A percentile compares a stretch with the other conserved stretches of the same genome.
Conservation (phyloP, 2,113 vertebrate species). For the Xiphophorus couchianus region DNA sequence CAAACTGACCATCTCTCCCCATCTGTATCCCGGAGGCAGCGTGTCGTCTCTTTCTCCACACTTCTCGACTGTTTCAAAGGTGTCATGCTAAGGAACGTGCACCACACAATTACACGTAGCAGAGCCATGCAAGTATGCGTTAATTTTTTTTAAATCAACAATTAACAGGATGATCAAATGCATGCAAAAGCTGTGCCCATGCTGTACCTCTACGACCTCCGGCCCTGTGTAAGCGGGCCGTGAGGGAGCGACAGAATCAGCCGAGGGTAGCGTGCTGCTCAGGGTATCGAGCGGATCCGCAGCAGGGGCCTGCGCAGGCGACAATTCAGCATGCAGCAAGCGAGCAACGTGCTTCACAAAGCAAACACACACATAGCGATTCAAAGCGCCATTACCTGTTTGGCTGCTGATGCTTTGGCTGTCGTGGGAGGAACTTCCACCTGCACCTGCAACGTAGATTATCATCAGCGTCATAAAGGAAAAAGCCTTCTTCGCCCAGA, state of each 20-base stretch:
- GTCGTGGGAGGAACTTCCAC: constrained; percentile 59
- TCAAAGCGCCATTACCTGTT: constrained; percentile 56
- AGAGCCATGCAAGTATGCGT: constrained; percentile 33
- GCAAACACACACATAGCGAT: neutral
- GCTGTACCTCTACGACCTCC: constrained; percentile 76
- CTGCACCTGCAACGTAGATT: constrained; percentile 71
- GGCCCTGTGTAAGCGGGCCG: constrained; percentile 70
- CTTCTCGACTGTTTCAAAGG: constrained; percentile 14
- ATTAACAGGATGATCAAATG: neutral
- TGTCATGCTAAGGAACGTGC: constrained; percentile 71
- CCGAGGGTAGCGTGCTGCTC: constrained; percentile 68
- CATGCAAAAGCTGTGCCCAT: neutral
- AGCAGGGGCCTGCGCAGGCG: constrained; percentile 63
- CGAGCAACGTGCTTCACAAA: constrained; percentile 43
- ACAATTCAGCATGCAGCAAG: constrained; percentile 46
- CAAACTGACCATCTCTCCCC: constrained; percentile 74
- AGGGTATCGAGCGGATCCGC: constrained; percentile 76
- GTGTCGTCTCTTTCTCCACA: constrained; percentile 75
- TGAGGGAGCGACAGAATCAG: constrained; percentile 30
- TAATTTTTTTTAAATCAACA: neutral
- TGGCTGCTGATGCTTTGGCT: constrained; percentile 42
- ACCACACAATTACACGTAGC: constrained; percentile 43
- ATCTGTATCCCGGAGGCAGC: constrained; percentile 77
- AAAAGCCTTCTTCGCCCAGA: neutral
- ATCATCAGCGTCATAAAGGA: constrained; percentile 4